Evolutionary conservation across 2,888 invertebrate species (phyloP).

Genomic region (Acanthopleura granulata): DNA sequence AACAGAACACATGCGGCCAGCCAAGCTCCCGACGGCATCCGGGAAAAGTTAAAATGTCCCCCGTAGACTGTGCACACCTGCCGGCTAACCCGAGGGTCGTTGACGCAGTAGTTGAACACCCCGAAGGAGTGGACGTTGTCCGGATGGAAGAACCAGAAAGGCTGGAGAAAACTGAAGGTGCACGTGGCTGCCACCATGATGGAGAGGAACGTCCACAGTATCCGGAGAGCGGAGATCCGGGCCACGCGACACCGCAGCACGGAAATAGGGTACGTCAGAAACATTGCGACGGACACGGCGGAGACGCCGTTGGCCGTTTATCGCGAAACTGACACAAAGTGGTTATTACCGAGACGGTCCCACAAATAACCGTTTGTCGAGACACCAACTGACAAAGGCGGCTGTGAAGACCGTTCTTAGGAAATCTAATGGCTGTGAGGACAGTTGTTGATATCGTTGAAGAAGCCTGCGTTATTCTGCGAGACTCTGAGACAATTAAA

Average conservation of each 20-base stretch:
- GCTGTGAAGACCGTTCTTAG: no score
- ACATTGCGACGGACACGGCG: background rate
- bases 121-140: constrained; percentile 54
- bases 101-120: constrained; percentile 55
- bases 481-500: no score
- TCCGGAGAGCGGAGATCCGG: background rate
- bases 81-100: background rate
- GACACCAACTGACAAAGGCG: no score
- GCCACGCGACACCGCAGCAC: background rate
- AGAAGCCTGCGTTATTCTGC: no score
- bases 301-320: no score
- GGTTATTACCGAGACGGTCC: no score
- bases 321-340: no score
- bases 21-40: constrained; percentile 61
- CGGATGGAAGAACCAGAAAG: constrained; percentile 67
- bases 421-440: no score
- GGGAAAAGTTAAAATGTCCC: constrained; percentile 53
- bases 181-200: constrained; percentile 66
- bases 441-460: no score
- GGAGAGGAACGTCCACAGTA: constrained; percentile 68
- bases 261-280: background rate
- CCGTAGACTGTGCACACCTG: constrained; percentile 51
- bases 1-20: constrained; percentile 64
- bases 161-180: constrained; percentile 68
- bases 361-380: no score